These are phyloP conservation scores for Scophthalmus maximus DNA, from an alignment of 2,113 vertebrate species.

Conservation along the genomic window DNA sequence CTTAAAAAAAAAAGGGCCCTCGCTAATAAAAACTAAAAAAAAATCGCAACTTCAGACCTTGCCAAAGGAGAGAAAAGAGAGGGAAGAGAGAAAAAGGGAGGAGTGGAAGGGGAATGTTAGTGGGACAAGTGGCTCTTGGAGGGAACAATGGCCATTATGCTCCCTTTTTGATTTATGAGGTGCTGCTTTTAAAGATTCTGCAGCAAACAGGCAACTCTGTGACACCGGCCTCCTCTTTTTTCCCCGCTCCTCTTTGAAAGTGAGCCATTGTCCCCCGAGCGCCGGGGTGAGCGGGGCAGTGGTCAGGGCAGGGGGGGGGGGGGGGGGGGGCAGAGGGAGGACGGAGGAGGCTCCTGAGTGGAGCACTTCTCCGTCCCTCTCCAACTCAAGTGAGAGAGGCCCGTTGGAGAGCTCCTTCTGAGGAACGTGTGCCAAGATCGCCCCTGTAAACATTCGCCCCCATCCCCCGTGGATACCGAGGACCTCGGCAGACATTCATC, in stretches of 20 bases:
- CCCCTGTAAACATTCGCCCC: conserved; percentile 40
- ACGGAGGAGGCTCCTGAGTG: conserved; percentile 50
- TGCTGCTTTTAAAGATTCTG: conserved; percentile 80
- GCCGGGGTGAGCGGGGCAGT: conserved; percentile 73
- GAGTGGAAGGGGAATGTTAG: conserved; percentile 61
- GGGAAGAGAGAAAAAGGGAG: background rate
- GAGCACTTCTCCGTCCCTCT: conserved; percentile 61
- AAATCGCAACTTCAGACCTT: conserved; percentile 68
- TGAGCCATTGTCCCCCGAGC: conserved; percentile 75
- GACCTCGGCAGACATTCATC: background rate
- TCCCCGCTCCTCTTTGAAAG: conserved; percentile 79
- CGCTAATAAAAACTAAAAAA: conserved; percentile 42
- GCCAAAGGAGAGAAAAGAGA: background rate
- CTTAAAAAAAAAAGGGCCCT: conserved; percentile 41
- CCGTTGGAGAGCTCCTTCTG: conserved; percentile 75
- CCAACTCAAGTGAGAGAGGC: conserved; percentile 59
- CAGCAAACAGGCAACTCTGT: conserved; percentile 82
- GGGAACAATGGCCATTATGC: conserved; percentile 84
- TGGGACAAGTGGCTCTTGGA: conserved; percentile 73
- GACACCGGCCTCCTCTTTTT: conserved; percentile 75
- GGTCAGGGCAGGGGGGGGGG: conserved; percentile 59
- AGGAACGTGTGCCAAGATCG: conserved; percentile 69
- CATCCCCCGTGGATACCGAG: conserved; percentile 14
- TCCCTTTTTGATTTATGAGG: conserved; percentile 87
- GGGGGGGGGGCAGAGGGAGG: conserved; percentile 16